Evolutionary conservation across 2,797 vertebrate genomes (phyloP), one percentile per base, ranked within the genome.

Genomic region (Gastrophryne carolinensis): DNA sequence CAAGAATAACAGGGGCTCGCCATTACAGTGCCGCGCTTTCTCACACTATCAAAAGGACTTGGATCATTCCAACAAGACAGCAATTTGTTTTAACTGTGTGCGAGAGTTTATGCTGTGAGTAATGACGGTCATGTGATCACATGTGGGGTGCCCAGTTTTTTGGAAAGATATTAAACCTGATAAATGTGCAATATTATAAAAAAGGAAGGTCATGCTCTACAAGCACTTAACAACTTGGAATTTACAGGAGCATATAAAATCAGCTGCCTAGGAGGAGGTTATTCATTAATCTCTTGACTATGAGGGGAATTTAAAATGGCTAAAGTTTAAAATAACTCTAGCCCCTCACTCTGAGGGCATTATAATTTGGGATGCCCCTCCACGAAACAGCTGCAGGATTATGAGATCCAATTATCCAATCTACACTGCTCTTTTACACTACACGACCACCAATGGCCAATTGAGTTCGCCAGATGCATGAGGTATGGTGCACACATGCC

Each of bases 1-100:
- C 75, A 78, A 78, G 61, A 65, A 78, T 72, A 78, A 78, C 68
- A 72, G 60, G 30, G 61, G 37, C 60, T 65, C 61, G 58, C 68
- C 65, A 78, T 72, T 57, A 77, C 75, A 50, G 39, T 58, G 58
- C 75, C 75, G 30, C 68, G 72, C 75, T 68, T 77, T 64, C 56
- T 32, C 61, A 37, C 39, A 64, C 58, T 77, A 77, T 77, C 58
- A 77, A 77, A 72, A 57, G 75, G 39, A 27, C 27, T 27, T 34
- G 52, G 68, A 78, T 77, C 69, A 71, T 71, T 56, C 58, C 49
- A 41, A 77, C 66, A 71, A 63, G 47, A n/a, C 47, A 27, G 60
- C 58, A 71, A 71, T 77, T 77, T 77, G 74, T 77, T 56, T 57
- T 32, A 19, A 49, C 50, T 26, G 41, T 64, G 67, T 63, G 19